Evolutionary conservation across 2,113 vertebrate species (phyloP).

Genomic region (Harpagus bidentatus): DNA sequence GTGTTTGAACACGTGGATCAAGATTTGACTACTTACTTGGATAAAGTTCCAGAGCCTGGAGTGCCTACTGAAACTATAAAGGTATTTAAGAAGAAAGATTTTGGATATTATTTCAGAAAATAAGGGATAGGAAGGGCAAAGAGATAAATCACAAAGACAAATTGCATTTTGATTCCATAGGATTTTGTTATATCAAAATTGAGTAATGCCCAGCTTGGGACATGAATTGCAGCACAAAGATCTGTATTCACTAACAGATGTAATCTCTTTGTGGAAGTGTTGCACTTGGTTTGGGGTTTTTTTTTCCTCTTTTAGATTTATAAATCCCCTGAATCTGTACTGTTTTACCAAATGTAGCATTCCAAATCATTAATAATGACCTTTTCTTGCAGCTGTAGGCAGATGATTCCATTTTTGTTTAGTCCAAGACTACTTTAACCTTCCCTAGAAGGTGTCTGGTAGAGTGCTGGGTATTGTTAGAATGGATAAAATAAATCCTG

Average conservation of each 20-base stretch:
- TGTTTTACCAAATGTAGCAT: background rate
- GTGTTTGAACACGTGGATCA: constrained; percentile 99
- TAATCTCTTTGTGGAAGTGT: background rate
- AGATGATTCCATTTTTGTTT: background rate
- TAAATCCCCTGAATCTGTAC: background rate
- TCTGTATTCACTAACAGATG: background rate
- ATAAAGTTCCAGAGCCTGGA: constrained; percentile 96
- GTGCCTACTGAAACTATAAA: constrained; percentile 97
- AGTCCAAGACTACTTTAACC: background rate
- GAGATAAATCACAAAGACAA: background rate
- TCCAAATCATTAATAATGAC: background rate
- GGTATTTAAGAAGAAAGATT: constrained; percentile 72
- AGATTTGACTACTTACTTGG: constrained; percentile 97
- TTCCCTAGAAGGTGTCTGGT: background rate
- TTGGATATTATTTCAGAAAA: background rate
- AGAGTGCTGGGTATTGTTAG: background rate
- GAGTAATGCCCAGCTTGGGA: background rate
- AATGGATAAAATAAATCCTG: background rate
- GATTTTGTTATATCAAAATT: background rate
- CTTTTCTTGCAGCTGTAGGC: background rate
- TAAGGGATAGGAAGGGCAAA: background rate
- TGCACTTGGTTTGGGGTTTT: accelerated
- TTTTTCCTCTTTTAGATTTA: background rate
- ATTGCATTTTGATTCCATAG: background rate
- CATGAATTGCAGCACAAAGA: background rate